Evolutionary conservation across 2,888 invertebrate genomes (phyloP), one percentile per base, ranked within the genome.

Genomic region (Drosophila anomelani): DNA sequence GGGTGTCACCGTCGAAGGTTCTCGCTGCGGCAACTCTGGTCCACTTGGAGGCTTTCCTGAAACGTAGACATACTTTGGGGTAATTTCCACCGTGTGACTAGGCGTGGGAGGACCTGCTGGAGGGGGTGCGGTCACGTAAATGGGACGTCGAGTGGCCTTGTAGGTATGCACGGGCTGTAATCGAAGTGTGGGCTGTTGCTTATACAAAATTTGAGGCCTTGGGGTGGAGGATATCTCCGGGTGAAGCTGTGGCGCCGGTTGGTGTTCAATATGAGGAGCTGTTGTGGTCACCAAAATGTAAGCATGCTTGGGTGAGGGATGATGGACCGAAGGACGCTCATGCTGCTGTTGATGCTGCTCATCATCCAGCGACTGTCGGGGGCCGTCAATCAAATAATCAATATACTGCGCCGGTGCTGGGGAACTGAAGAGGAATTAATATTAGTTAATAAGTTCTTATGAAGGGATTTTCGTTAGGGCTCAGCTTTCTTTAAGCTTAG

Each of bases 311-410:
- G 87, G 83, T 4, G 79, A 80, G 5, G 78, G 66, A 4, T 54
- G 76, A 9, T 71, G 61, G 3, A 72, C 53, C 17, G 34, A 29
- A 23, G 59, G 73, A 17, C 39, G 80, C 47, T 87, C 76, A 2
- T 82, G 85, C 5, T 85, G 75, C 4, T 63, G 77, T 1, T 49
- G 47, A 12, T 70, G 71, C 15, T 85, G 85, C 20, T 91, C 91
- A 51, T 91, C 92, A 4, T 92, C 92, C 64, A 91, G 70, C 2
- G 91, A 89, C 70, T 92, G 92, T 23, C 90, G 86, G 1, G 92
- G 92, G 4, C 90, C 92, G 39, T 92, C 91, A 54, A 91, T 88
- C 36, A 91, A 74, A 56, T 92, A 92, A 57, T 92, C 91, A 34
- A 90, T 85, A 47, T 86, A 91, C 32, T 85, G 85, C 4, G 85